Conservation (phyloP, 2,113 vertebrate species). For the Alligator sinensis region DNA sequence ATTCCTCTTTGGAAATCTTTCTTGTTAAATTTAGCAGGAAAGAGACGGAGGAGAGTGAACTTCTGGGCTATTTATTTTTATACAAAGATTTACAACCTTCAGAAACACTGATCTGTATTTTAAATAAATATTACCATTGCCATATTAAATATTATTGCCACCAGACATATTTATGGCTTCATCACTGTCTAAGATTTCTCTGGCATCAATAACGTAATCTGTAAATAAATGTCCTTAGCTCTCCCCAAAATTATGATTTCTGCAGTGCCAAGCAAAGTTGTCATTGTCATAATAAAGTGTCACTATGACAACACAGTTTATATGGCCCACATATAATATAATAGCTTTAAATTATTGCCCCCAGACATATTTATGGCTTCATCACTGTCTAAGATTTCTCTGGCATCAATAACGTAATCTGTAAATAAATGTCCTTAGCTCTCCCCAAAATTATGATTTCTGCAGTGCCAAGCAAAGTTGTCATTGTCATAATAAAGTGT, state of each 20-base stretch:
- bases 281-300: background rate
- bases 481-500: background rate
- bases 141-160: background rate
- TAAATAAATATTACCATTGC: background rate
- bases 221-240: background rate
- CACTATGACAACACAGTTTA: background rate
- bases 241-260: background rate
- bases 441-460: background rate
- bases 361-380: background rate
- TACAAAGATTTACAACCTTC: background rate
- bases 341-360: background rate
- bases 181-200: slow-evolving; percentile 34
- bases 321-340: background rate
- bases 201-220: slow-evolving; percentile 15
- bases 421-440: background rate
- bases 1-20: background rate
- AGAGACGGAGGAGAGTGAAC: background rate
- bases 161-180: background rate
- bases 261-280: background rate
- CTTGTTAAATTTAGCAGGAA: background rate
- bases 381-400: slow-evolving; percentile 34
- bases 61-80: background rate
- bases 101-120: background rate
- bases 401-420: slow-evolving; percentile 15
- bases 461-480: background rate